phyloP scores from a whole-genome alignment of 2,888 invertebrate species.

The Onchidella celtica region DNA sequence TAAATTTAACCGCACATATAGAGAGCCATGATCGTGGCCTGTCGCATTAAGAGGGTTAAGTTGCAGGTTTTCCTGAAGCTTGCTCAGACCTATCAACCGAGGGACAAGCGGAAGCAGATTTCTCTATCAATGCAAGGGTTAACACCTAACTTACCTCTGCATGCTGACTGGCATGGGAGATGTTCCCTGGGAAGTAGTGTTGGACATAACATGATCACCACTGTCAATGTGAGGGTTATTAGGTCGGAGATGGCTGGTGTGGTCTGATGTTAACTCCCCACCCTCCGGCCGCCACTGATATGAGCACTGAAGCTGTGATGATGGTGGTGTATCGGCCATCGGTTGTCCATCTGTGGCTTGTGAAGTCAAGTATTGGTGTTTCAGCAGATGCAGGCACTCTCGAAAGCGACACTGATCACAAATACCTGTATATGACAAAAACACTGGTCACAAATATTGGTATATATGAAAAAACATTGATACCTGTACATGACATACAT shows the following conservation, averaged over 20 bases:
- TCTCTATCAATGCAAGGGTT: too few species aligned
- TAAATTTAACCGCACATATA: too few species aligned
- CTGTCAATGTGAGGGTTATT: constrained; percentile 46
- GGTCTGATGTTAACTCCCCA: neutral
- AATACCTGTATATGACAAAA: constrained; percentile 61
- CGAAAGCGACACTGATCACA: constrained; percentile 73
- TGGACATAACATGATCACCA: constrained; percentile 34
- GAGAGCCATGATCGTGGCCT: too few species aligned
- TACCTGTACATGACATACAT: neutral
- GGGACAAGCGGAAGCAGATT: too few species aligned
- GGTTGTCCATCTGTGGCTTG: neutral
- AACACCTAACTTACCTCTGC: neutral
- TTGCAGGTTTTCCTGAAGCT: too few species aligned
- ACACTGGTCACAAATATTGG: neutral
- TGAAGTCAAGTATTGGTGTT: constrained; percentile 51
- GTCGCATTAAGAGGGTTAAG: too few species aligned
- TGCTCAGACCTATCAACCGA: too few species aligned
- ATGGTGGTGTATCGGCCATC: neutral
- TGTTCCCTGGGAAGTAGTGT: constrained; percentile 12
- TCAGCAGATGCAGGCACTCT: constrained; percentile 73
- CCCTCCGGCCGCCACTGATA: neutral
- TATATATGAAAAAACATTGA: neutral
- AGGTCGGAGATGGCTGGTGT: neutral
- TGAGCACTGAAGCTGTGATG: constrained; percentile 8
- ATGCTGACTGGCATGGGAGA: constrained; percentile 1